Base-by-base conservation (phyloP, 2,113 vertebrate species). In the Toxotes jaculatrix region DNA sequence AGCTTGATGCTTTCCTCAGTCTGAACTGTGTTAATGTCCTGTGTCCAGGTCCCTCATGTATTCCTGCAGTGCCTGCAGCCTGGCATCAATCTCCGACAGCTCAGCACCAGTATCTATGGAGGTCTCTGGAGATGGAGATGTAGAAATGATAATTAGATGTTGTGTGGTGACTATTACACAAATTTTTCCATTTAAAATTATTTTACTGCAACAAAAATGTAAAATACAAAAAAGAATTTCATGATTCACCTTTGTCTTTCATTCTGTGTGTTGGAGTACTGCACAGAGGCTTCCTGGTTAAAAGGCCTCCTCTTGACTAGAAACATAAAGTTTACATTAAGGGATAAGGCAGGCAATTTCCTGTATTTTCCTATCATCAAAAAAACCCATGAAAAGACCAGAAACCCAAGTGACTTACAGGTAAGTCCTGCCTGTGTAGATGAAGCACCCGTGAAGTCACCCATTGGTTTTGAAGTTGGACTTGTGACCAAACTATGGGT, bases 41-140 rank as follows among this genome's bases (percentile, higher is more conserved):
- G 95, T 97, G 78, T 96, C 97, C 79, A 99, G 92, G 49, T 95
- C 96, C 78, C 95, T 96, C 97, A 98, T 98, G 93, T 98, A 98
- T 9, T 97, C 97, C 94, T 99, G 97, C 78, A 99, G 93, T 0
- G 97, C 98, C 90, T 96, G 96, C 65, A 99, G 94, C 42, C 98
- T 95, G 12, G 96, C 96, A 0, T 99, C 97, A 0, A 99, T 98
- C 87, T 98, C 97, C 0, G 97, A 97, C 75, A 98, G 95, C 84
- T 98, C 96, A 1, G 95, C 93, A 0, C 94, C 94, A 0, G 95
- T 93, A 53, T 97, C 95, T 0, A 93, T 86, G 31, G 90, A 92
- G 82, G 95, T 95, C 65, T 97, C 98, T 98, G 91, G 0, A n/a
- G 23, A 23, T 31, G n/a, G 3, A 34, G 21, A 49, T 53, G 47